Conservation (phyloP, 2,888 invertebrate species). For the Aleiodes testaceus region DNA sequence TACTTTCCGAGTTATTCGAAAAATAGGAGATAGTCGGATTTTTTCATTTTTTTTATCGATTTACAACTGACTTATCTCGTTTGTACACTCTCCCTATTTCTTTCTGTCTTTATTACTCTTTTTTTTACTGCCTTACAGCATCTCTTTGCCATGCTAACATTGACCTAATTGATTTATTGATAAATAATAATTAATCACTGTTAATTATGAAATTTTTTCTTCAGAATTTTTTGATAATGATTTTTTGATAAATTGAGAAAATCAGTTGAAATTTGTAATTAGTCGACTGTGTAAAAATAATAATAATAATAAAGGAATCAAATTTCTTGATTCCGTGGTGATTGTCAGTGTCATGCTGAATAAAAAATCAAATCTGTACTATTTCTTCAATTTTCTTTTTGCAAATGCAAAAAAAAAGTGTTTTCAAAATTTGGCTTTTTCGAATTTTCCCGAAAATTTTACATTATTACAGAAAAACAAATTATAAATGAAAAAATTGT, state of each 20-base stretch:
- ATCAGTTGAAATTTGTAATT: constrained; percentile 46
- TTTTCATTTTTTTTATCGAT: not conserved
- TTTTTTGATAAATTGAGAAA: not conserved
- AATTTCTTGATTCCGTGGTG: constrained; percentile 57
- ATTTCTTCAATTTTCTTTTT: not conserved
- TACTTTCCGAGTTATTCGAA: too few relatives aligned
- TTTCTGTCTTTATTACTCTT: constrained; percentile 43
- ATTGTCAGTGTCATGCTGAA: constrained; percentile 18
- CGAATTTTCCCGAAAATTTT: constrained; percentile 10
- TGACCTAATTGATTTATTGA: constrained; percentile 36
- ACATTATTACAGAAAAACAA: constrained; percentile 25
- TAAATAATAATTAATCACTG: constrained; percentile 42
- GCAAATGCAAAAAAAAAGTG: not conserved
- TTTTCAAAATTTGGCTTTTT: not conserved
- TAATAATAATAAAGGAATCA: constrained; percentile 54
- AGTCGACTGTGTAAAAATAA: constrained; percentile 54
- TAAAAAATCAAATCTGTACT: not conserved
- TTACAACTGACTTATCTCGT: not conserved
- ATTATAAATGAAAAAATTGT: constrained; percentile 42
- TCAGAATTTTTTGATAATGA: not conserved
- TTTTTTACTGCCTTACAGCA: constrained; percentile 56
- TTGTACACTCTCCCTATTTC: constrained; percentile 31
- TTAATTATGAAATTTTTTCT: constrained; percentile 15
- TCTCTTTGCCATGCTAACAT: constrained; percentile 49
- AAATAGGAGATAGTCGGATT: too few relatives aligned